These are phyloP conservation scores for Tragelaphus strepsiceros DNA, from an alignment of 2,113 vertebrate species.

Conservation along the genomic window DNA sequence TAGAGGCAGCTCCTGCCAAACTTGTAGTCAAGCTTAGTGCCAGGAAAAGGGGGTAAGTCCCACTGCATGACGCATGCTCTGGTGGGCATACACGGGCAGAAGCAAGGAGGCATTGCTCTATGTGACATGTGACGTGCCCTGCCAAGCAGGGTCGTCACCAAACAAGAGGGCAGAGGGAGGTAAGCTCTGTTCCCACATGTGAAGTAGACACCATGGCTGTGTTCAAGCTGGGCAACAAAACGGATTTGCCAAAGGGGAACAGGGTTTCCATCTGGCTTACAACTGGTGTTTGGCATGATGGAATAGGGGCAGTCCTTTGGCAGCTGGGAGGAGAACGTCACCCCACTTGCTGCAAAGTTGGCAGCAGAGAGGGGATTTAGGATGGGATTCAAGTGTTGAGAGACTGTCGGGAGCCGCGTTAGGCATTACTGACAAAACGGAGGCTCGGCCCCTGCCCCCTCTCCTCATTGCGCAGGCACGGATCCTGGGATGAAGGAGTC, in stretches of 20 bases:
- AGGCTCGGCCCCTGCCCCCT: no score
- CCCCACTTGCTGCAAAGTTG: not conserved
- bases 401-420: not conserved
- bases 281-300: not conserved
- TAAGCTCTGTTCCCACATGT: not conserved
- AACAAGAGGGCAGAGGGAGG: not conserved
- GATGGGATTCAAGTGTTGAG: not conserved
- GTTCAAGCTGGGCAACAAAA: not conserved
- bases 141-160: not conserved
- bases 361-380: not conserved
- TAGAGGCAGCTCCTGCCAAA: not conserved
- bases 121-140: no score
- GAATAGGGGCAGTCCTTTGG: not conserved
- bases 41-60: not conserved
- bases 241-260: not conserved
- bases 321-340: not conserved
- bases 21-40: not conserved
- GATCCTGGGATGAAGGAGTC: no score
- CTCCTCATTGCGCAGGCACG: no score
- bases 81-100: not conserved
- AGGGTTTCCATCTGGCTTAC: not conserved
- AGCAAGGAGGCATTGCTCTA: not conserved
- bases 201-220: not conserved
- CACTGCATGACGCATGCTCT: rapidly evolving
- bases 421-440: no score